phyloP scores from a whole-genome alignment of 2,797 vertebrate genomes.

The Cynodonichthys magdalenae region DNA sequence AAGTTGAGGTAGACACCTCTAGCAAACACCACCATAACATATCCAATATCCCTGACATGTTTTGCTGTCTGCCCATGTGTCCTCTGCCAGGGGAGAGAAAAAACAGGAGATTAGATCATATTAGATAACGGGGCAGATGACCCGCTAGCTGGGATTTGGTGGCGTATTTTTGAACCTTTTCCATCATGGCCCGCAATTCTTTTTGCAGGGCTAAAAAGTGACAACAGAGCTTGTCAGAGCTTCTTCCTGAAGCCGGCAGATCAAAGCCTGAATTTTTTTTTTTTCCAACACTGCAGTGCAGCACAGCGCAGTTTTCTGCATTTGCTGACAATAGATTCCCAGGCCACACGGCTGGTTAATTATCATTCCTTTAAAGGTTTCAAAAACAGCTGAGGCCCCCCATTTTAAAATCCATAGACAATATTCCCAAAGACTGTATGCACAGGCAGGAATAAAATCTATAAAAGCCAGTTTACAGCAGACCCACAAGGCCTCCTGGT shows the following conservation, averaged over 20 bases:
- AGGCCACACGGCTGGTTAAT: slow-evolving; percentile 47
- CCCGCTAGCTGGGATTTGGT: slow-evolving; percentile 58
- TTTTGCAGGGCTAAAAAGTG: slow-evolving; percentile 26
- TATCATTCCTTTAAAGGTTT: slow-evolving; percentile 48
- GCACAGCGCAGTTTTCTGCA: neutral
- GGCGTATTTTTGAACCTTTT: slow-evolving; percentile 45
- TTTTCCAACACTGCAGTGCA: slow-evolving; percentile 6
- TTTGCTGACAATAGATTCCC: slow-evolving; percentile 47
- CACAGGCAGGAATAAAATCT: slow-evolving; percentile 16
- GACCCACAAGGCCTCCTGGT: slow-evolving; percentile 17
- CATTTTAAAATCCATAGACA: slow-evolving; percentile 43
- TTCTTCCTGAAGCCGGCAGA: slow-evolving; percentile 16
- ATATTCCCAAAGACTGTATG: slow-evolving; percentile 39
- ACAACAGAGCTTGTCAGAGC: slow-evolving; percentile 20
- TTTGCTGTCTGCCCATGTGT: slow-evolving; percentile 49
- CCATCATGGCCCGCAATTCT: slow-evolving; percentile 39
- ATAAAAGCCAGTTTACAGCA: slow-evolving; percentile 17
- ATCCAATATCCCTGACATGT: slow-evolving; percentile 71
- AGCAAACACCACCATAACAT: slow-evolving; percentile 66
- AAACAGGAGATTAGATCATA: slow-evolving; percentile 69
- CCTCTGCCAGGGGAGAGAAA: slow-evolving; percentile 46
- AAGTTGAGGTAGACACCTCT: slow-evolving; percentile 66
- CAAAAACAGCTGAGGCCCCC: slow-evolving; percentile 54
- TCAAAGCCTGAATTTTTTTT: slow-evolving; percentile 22
- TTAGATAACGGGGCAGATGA: slow-evolving; percentile 55